phyloP scores from a whole-genome alignment of 2,113 vertebrate species.

The Pongo abelii region DNA sequence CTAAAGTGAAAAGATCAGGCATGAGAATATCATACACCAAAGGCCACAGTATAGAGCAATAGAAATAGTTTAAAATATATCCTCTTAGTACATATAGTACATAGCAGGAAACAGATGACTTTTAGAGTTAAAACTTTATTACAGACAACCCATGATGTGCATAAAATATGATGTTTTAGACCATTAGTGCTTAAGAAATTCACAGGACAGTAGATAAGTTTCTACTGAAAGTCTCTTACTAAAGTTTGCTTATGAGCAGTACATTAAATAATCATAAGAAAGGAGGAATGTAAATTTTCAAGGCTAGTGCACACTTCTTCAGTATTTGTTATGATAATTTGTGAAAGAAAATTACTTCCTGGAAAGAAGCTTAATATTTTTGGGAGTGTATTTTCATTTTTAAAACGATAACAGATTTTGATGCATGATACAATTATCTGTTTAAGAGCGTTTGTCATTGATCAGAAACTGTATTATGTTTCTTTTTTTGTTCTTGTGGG shows the following conservation, averaged over 20 bases:
- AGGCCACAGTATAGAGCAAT: neutral
- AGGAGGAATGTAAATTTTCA: neutral
- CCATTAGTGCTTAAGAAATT: neutral
- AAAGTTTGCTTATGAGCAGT: neutral
- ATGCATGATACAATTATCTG: neutral
- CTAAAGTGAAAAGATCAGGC: neutral
- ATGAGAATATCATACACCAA: neutral
- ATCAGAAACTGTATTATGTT: neutral
- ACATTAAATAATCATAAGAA: neutral
- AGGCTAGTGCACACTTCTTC: neutral
- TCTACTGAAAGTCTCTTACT: neutral
- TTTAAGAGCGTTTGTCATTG: conserved; percentile 40
- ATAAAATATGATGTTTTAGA: neutral
- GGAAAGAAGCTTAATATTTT: conserved; percentile 13
- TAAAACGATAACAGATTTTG: neutral
- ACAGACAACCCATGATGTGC: neutral
- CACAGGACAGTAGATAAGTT: neutral
- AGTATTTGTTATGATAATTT: conserved; percentile 44
- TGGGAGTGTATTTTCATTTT: neutral
- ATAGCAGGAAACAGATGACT: neutral
- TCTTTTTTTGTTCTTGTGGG: neutral
- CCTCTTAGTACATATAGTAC: neutral
- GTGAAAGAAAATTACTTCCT: neutral
- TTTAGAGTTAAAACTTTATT: neutral
- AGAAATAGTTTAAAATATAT: neutral